Evolutionary conservation across 1,140 invertebrate species (phyloP).

Genomic region (Ostrea edulis): DNA sequence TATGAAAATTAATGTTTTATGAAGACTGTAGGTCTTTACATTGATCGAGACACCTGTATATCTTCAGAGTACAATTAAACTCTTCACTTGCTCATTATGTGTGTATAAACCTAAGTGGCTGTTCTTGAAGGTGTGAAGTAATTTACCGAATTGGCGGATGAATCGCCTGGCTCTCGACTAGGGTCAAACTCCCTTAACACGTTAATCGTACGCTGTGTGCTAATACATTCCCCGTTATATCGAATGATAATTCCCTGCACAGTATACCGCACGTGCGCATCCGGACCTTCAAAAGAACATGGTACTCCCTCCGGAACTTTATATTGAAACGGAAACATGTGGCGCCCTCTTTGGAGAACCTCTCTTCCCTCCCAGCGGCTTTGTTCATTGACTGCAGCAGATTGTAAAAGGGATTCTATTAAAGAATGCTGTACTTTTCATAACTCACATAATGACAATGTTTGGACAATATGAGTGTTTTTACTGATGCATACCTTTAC

Average conservation of each 20-base stretch:
- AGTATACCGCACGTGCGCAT: conserved; percentile 72
- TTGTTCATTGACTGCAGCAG: conserved; percentile 68
- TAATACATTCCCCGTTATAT: conserved; percentile 70
- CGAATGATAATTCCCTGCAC: conserved; percentile 74
- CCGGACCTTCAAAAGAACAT: conserved; percentile 75
- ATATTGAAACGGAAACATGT: conserved; percentile 76
- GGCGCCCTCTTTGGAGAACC: conserved; percentile 72
- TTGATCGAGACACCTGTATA: no score
- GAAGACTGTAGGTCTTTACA: no score
- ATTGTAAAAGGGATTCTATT: not conserved
- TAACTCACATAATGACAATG: not conserved
- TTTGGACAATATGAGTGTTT: not conserved
- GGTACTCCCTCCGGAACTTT: conserved; percentile 74
- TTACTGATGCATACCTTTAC: conserved; percentile 67
- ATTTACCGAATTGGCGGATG: conserved; percentile 68
- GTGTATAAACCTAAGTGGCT: no score
- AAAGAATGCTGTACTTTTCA: no score
- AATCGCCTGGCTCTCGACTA: conserved; percentile 69
- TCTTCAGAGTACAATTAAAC: no score
- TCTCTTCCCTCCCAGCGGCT: conserved; percentile 74
- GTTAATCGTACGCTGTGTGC: conserved; percentile 70
- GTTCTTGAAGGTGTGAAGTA: not conserved
- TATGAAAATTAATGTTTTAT: no score
- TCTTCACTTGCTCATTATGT: no score
- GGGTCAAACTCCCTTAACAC: conserved; percentile 73